Base-by-base conservation (phyloP, 2,113 vertebrate species). In the Acanthochromis polyacanthus region DNA sequence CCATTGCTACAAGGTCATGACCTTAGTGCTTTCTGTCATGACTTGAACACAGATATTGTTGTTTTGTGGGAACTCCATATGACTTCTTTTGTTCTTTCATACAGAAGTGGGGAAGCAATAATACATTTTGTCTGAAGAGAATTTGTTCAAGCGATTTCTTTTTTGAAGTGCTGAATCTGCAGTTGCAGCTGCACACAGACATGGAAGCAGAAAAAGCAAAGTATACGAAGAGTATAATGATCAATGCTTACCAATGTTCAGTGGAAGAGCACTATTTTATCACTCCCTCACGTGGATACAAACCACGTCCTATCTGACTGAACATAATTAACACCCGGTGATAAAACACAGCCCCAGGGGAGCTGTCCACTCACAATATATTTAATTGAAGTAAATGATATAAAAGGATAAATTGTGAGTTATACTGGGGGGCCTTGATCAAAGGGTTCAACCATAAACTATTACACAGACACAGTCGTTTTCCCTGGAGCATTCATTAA, bases 321-420 rank as follows among this genome's bases (percentile, higher is more conserved):
- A 87, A 76, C 75, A 83, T 91, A 92, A 94, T 94, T 93, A 93
- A 89, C 77, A 48, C 74, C 63, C n/a, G 1, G 81, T 82, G 84
- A 91, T 88, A 90, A 91, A 89, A 87, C 81, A 20, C 15, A 76
- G 69, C 55, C 93, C 79, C 68, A 12, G 15, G 89, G 90, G 92
- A 93, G 87, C 88, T 72, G 78, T 93, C 84, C 81, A 65, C 83
- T 89, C 84, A 87, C 89, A 93, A 91, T 93, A 93, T 92, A 91
- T 93, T 91, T 92, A 93, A 95, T 93, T 93, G 86, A 92, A 92
- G 86, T 75, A 88, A 92, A 90, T 91, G 61, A 86, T 85, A 88
- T 81, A 75, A 91, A 92, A 89, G 56, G 68, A 94, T 92, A 86
- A 91, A 92, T 80, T 55, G 67, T 84, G 87, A 89, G 81, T 86